Evolutionary conservation across 2,888 invertebrate species (phyloP), one percentile per base, ranked within the genome.

Genomic region (Uropetala carovei): DNA sequence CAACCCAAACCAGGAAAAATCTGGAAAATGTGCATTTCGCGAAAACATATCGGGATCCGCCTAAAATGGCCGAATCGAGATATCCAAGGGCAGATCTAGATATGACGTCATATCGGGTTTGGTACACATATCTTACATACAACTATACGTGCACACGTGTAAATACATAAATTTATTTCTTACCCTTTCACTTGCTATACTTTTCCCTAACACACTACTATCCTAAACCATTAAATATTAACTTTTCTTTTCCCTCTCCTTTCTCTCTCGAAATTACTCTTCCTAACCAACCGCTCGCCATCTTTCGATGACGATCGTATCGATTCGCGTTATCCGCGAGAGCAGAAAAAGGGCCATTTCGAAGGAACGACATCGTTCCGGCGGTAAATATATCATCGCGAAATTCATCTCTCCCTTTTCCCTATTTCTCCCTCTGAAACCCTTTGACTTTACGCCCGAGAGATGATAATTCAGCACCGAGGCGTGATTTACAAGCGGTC

Each of bases 231-330:
- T 9, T 13, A 27, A 30, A 9, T 30, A 10, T 22, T 30, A 22
- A 82, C 82, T 9, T 30, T 18, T 27, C 30, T 9, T 11, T 82
- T 43, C 82, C 27, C 0, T 10, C n/a, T 82, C 1, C 27, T 43
- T 16, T 13, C 30, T 16, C 16, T 43, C 43, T 27, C 30, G n/a
- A 14, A 82, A 58, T 27, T 58, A 43, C 82, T 59, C 11, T 57
- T 18, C n/a, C 43, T 57, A 5, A n/a, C 82, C 59, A n/a, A 16
- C 5, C 7, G 57, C 22, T 9, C 16, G 85, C 85, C 85, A 85
- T 85, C 85, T 22, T 85, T 58, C 58, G 57, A 85, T 56, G 85
- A 85, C 11, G 27, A n/a, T 58, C n/a, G 85, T 27, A 85, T 85
- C 58, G 85, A 85, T 85, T 85, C 58, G 58, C 68, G 18, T 9